phyloP scores from a whole-genome alignment of 1,140 invertebrate species.

The Coptotermes formosanus region DNA sequence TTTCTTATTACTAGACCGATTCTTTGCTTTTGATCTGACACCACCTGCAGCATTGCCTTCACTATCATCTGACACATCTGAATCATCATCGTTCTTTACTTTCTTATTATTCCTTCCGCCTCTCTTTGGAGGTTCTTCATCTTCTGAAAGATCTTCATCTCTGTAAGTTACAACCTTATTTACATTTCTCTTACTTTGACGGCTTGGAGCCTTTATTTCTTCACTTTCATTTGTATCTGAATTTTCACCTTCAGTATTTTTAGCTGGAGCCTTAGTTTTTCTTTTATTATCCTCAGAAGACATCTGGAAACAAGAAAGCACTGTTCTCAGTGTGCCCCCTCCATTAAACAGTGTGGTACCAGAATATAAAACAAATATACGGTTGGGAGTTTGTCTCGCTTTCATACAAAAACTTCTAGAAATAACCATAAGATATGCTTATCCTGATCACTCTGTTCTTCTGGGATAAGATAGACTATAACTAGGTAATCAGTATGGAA shows the following conservation, averaged over 20 bases:
- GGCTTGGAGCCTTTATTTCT: conserved; percentile 3
- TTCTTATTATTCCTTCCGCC: neutral
- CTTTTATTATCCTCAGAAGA: conserved; percentile 35
- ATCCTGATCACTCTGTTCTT: no score
- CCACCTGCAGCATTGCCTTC: neutral
- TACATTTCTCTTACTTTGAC: conserved; percentile 4
- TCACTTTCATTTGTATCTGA: conserved; percentile 15
- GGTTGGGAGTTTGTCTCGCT: no score
- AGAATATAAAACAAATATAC: no score
- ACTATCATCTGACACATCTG: neutral
- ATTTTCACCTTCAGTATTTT: no score
- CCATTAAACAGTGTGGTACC: conserved; percentile 1
- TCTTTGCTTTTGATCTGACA: neutral
- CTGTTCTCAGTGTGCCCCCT: no score
- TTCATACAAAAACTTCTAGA: no score
- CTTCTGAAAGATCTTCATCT: neutral
- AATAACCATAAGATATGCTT: no score
- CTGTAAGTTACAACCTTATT: conserved; percentile 6
- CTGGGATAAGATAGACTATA: no score
- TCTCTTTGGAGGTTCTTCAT: neutral
- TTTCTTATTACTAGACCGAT: neutral
- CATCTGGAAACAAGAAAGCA: neutral
- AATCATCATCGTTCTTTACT: neutral
- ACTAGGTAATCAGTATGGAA: no score
- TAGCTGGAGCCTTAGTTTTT: neutral